Evolutionary conservation across 2,888 invertebrate species (phyloP).

Genomic region (Alentia gelatinosa): DNA sequence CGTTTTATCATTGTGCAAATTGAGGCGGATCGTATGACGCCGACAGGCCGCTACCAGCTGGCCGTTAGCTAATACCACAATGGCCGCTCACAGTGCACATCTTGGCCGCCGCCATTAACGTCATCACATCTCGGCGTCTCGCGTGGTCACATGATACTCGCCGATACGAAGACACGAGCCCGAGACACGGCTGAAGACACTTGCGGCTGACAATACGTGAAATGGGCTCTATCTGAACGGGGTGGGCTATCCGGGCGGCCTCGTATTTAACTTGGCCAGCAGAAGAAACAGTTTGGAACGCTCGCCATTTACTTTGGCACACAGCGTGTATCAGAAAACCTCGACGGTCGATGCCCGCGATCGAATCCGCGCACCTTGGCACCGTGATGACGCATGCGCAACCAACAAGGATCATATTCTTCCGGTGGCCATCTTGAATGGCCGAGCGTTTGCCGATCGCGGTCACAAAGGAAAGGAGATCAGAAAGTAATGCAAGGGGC

Average conservation of each 20-base stretch:
- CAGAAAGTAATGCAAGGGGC: not conserved
- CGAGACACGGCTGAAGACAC: conserved; percentile 17
- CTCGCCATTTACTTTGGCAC: conserved; percentile 16
- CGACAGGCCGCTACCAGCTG: conserved; percentile 1
- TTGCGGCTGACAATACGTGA: not conserved
- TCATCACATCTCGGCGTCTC: conserved; percentile 36
- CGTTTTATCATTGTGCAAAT: conserved; percentile 49
- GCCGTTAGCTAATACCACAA: conserved; percentile 47
- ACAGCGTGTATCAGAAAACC: conserved; percentile 8
- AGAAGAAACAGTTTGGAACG: conserved; percentile 38
- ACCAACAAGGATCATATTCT: conserved; percentile 20
- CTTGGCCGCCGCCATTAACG: conserved; percentile 26
- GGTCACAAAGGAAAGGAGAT: conserved; percentile 7
- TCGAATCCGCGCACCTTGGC: conserved; percentile 39
- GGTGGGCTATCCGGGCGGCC: not conserved
- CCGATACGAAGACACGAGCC: conserved; percentile 6
- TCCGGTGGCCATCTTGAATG: conserved; percentile 42
- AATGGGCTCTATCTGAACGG: not conserved
- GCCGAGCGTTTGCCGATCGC: not conserved
- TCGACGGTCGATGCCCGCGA: not conserved
- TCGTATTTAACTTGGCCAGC: conserved; percentile 44
- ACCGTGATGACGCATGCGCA: conserved; percentile 33
- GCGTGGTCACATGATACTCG: conserved; percentile 14
- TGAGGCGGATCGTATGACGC: conserved; percentile 23
- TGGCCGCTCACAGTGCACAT: not conserved